Evolutionary conservation across 2,888 invertebrate species (phyloP).

Genomic region (Leptodirus hochenwartii): DNA sequence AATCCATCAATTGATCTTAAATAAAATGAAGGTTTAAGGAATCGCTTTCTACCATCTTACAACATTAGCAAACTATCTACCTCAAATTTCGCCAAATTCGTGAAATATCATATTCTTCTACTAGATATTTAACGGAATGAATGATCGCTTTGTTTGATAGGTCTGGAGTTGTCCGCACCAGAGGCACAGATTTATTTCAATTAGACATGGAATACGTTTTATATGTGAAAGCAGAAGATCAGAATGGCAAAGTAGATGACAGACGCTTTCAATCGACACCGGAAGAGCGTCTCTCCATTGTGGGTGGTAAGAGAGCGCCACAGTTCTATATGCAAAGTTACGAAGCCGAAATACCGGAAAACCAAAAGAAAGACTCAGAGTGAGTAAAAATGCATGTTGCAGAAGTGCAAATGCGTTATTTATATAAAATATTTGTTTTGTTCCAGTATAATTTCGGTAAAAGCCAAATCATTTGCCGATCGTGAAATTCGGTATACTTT

Average conservation of each 20-base stretch:
- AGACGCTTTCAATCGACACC: constrained; percentile 77
- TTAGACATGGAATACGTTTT: constrained; percentile 92
- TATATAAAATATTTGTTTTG: constrained; percentile 9
- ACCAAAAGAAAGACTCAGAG: constrained; percentile 94
- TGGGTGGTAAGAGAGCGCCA: constrained; percentile 93
- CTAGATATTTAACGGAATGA: too few relatives aligned
- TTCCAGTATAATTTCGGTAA: constrained; percentile 85
- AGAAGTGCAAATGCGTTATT: background rate
- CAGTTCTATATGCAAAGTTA: constrained; percentile 95
- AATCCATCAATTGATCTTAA: too few relatives aligned
- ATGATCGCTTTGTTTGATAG: constrained; percentile 29
- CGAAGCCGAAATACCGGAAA: constrained; percentile 90
- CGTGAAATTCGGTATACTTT: constrained; percentile 91
- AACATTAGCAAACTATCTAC: too few relatives aligned
- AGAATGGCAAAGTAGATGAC: constrained; percentile 84
- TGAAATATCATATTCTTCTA: too few relatives aligned
- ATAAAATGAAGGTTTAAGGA: too few relatives aligned
- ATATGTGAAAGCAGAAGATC: constrained; percentile 92
- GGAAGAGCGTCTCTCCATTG: constrained; percentile 81
- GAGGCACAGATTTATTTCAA: constrained; percentile 83
- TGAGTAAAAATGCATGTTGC: constrained; percentile 33
- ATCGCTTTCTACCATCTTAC: too few relatives aligned
- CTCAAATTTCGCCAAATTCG: too few relatives aligned
- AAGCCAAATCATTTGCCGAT: constrained; percentile 94
- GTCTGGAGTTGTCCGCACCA: constrained; percentile 79